Base-by-base conservation (phyloP, 2,888 invertebrate species). In the Hololepta plana region DNA sequence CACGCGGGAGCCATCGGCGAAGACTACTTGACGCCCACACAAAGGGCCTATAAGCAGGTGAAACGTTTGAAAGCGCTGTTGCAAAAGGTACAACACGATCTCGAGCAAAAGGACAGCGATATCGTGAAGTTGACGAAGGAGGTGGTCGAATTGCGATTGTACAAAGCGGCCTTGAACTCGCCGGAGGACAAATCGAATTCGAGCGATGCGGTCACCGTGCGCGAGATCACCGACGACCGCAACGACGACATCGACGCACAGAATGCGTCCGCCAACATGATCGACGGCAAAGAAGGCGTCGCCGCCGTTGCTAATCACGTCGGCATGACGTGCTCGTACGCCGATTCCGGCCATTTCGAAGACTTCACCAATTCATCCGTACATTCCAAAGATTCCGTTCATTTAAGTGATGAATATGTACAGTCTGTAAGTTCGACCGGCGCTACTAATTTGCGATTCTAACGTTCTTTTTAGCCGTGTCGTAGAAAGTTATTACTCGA, bases 1-100 rank as follows among this genome's bases (percentile, higher is more conserved):
- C 74, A 79, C 49, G 70, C 73, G 4, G 74, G 73, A 2, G 68
- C 72, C 24, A 72, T 76, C 24, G 76, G 73, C 22, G 75, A 81
- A 32, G 80, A 84, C 43, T 87, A 87, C 51, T 62, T 85, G 30
- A 87, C 87, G 26, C 87, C 87, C 8, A 87, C 85, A 1, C 87
- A 87, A 49, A 60, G 85, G 32, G 82, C 82, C 6, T 76, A 81
- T 43, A 64, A 72, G 38, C 81, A 84, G 51, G 72, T 87, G 17
- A 64, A 75, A 33, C 68, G 75, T 30, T 65, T 85, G 12, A 73
- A 79, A 57, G 63, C 64, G 31, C 55, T 81, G 3, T 59, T 84
- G 23, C 64, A 64, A 34, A 72, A 76, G 39, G 79, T 81, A 6
- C 72, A 72, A 32, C 70, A 69, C 41, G 76, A 80, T 43, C 60